phyloP scores from a whole-genome alignment of 2,113 vertebrate genomes.

The Morphnarchus princeps region DNA sequence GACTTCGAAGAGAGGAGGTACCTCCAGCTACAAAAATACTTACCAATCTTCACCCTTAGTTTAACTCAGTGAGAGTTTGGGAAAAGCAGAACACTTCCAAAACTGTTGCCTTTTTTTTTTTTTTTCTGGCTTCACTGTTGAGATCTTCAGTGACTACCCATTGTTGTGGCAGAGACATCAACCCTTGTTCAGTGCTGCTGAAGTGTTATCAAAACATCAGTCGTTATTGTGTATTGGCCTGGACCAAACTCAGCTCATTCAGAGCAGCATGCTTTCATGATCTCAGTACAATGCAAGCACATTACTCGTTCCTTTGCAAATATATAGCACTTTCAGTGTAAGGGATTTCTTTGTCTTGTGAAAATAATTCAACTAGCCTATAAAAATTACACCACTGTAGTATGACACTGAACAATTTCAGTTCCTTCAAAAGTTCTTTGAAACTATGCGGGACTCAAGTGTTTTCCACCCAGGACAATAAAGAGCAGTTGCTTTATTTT shows the following conservation, averaged over 20 bases:
- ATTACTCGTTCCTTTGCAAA: background rate
- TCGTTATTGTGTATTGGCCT: background rate
- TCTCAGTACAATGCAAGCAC: background rate
- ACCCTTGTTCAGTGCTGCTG: background rate
- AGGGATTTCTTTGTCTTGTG: background rate
- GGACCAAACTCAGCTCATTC: background rate
- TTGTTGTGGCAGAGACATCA: background rate
- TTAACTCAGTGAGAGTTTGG: background rate
- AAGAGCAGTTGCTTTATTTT: background rate
- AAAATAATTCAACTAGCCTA: background rate
- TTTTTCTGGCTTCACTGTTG: background rate
- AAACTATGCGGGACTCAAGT: background rate
- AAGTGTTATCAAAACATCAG: background rate
- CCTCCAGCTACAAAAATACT: background rate
- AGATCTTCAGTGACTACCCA: background rate
- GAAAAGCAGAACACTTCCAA: background rate
- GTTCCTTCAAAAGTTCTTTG: background rate
- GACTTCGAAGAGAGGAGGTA: background rate
- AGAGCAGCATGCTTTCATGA: fast-evolving
- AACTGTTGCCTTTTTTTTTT: background rate
- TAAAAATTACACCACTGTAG: background rate
- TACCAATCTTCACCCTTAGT: background rate
- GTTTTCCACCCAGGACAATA: background rate
- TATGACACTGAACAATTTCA: background rate
- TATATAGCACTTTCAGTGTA: fast-evolving